Evolutionary conservation across 2,113 vertebrate genomes (phyloP).

Genomic region (Riparia riparia): DNA sequence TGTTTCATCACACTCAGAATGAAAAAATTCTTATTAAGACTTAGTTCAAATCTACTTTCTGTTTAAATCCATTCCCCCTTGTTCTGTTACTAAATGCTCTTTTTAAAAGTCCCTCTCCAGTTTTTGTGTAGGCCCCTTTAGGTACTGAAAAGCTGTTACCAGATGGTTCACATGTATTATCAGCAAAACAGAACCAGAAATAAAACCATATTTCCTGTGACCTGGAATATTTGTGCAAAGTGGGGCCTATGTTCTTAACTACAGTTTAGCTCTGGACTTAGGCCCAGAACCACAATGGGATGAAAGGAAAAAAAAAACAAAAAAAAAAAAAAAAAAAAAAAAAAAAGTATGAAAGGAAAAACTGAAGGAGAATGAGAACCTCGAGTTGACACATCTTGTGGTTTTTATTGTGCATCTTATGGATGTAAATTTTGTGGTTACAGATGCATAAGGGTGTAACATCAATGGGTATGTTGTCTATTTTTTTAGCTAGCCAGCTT

Average conservation of each 20-base stretch:
- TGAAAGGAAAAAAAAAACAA: neutral
- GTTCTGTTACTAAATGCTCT: neutral
- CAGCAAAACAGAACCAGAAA: neutral
- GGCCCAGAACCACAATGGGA: rapidly evolving
- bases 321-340: neutral
- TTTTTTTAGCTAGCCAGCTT: neutral
- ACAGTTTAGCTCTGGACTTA: neutral
- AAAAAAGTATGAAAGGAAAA: neutral
- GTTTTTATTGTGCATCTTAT: neutral
- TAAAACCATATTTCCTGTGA: neutral
- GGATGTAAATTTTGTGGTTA: neutral
- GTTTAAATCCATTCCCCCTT: neutral
- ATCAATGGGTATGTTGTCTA: neutral
- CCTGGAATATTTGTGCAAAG: neutral
- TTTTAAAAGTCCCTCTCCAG: neutral
- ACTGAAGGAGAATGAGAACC: neutral
- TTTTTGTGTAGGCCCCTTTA: neutral
- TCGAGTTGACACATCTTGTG: neutral
- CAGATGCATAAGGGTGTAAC: neutral
- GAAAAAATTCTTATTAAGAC: neutral
- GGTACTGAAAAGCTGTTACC: neutral
- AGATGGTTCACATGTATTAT: neutral
- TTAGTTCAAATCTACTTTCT: neutral
- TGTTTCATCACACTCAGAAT: neutral
- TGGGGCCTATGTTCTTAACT: neutral